Conservation (phyloP, 2,888 invertebrate genomes). For the Oxytorus armatus region DNA sequence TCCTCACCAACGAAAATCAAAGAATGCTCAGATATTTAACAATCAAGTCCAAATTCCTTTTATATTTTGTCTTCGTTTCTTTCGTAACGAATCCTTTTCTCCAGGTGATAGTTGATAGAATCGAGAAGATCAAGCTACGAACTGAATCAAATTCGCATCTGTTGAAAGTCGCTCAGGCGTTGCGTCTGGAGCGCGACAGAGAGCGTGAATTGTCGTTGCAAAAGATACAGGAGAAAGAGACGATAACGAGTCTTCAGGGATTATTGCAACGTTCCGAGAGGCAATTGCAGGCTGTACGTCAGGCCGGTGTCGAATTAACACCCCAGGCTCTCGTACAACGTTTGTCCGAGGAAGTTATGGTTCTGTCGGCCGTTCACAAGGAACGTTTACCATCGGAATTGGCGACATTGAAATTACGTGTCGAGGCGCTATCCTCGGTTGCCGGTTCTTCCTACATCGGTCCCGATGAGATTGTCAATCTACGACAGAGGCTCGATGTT, state of each 20-base stretch:
- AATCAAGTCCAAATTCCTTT: too few relatives aligned
- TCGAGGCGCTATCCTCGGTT: conserved; percentile 88
- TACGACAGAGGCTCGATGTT: conserved; percentile 83
- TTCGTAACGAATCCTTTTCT: not conserved
- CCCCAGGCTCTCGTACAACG: conserved; percentile 89
- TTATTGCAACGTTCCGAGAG: conserved; percentile 87
- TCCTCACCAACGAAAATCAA: not conserved
- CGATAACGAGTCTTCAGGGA: conserved; percentile 73
- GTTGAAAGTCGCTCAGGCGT: conserved; percentile 82
- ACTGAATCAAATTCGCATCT: conserved; percentile 76
- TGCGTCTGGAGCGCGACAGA: conserved; percentile 87
- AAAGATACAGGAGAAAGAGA: conserved; percentile 86
- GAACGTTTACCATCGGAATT: conserved; percentile 93
- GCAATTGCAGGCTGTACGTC: conserved; percentile 87
- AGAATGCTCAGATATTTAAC: too few relatives aligned
- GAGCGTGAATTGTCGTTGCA: conserved; percentile 87
- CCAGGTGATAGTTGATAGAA: conserved; percentile 75
- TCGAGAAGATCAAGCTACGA: conserved; percentile 78
- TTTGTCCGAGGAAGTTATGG: conserved; percentile 91
- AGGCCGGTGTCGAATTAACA: conserved; percentile 86
- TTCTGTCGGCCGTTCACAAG: conserved; percentile 86
- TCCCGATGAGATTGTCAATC: conserved; percentile 77
- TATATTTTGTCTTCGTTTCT: too few relatives aligned
- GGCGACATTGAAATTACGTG: conserved; percentile 87
- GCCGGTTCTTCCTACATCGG: conserved; percentile 75